A percentile compares a stretch with the other conserved stretches of the same genome.
Evolutionary conservation across 1,140 invertebrate species (phyloP).

Genomic region (Dinoponera quadriceps): DNA sequence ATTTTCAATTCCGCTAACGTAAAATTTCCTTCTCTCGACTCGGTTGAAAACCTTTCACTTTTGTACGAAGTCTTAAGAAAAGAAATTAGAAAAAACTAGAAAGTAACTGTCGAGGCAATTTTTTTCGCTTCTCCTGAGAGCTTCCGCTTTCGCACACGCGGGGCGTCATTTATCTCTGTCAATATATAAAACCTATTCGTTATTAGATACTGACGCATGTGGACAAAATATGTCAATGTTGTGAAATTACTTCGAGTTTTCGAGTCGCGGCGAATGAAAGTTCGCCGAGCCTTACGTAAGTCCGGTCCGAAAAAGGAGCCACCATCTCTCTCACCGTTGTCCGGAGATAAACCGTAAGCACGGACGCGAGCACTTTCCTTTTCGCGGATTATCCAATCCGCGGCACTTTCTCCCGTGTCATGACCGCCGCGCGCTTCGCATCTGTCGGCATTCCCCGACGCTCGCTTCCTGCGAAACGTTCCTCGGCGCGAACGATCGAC

Average conservation of each 20-base stretch:
- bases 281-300: slow-evolving; percentile 70
- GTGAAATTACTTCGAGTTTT: slow-evolving; percentile 2
- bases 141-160: no score
- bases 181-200: no score
- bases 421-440: not conserved
- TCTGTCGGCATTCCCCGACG: not conserved
- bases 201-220: not conserved
- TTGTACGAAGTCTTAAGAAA: no score
- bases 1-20: no score
- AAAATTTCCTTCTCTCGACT: no score
- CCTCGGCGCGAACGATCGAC: not conserved
- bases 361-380: slow-evolving; percentile 78
- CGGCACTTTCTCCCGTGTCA: slow-evolving; percentile 76
- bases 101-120: no score
- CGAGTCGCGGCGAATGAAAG: slow-evolving; percentile 58
- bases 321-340: slow-evolving; percentile 46
- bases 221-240: not conserved
- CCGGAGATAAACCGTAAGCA: slow-evolving; percentile 52
- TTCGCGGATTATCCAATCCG: slow-evolving; percentile 81
- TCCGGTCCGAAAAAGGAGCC: slow-evolving; percentile 67
- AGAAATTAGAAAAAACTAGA: no score
- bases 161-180: no score
- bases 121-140: no score
- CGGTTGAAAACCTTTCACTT: no score
- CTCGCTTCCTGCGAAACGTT: not conserved